Evolutionary conservation across 2,888 invertebrate species (phyloP), one percentile per base, ranked within the genome.

Genomic region (Heliconius charithonia): DNA sequence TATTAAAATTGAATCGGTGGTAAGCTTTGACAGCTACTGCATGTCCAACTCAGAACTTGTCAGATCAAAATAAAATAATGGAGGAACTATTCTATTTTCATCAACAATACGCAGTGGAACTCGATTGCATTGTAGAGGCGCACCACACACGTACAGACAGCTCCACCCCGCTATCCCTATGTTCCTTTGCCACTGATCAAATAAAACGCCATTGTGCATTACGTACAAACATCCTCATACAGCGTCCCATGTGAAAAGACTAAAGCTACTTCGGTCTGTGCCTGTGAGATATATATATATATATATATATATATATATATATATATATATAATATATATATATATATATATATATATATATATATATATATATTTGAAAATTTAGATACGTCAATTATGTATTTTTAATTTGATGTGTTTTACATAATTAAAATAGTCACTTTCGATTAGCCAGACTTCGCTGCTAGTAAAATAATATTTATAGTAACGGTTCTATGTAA

Each of bases 201-300:
- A 79, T 76, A 77, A 77, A 79, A 79, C 45, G 51, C 59, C 37
- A 79, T 75, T 79, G 79, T 72, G 71, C 45, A 71, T 65, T 66
- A 70, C 59, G 56, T 51, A 67, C 66, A 73, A 76, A 71, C 67
- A 56, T 65, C 56, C 75, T 65, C 76, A 71, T 72, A 59, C 37
- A 37, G 10, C 45, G 59, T 77, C 77, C 67, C 72, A 51, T 67
- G 67, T 77, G 67, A 73, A 73, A 63, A 73, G 73, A 67, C 73
- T 41, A n/a, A 65, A 65, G 63, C 65, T 32, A 65, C 51, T 71
- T 65, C 27, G 4, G 22, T 74, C 32, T 45, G 27, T 74, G 12
- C 45, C 27, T 63, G 27, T 27, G 27, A 74, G 22, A 62, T 63
- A 63, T 10, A 63, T 41, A 2, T 63, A 27, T 32, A 32, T 32